Percentiles rank a stretch among this genome's conserved stretches.
phyloP scores from a whole-genome alignment of 2,113 vertebrate species.

The Bungarus multicinctus region DNA sequence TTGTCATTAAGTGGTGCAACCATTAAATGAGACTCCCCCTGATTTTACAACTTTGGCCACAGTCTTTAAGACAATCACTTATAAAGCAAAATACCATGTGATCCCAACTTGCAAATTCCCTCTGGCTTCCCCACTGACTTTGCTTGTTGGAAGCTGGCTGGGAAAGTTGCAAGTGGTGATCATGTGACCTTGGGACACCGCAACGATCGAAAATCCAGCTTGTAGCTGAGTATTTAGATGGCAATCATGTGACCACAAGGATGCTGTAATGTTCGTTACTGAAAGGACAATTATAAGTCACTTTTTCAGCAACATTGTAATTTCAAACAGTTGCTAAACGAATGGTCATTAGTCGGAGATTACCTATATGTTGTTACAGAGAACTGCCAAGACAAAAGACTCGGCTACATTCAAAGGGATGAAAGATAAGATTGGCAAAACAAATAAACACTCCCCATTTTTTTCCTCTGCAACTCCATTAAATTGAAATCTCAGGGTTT shows the following conservation, averaged over 20 bases:
- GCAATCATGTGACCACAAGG: not conserved
- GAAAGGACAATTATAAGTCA: not conserved
- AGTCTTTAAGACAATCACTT: not conserved
- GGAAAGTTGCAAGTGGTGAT: too few species aligned
- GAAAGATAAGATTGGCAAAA: not conserved
- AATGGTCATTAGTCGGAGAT: not conserved
- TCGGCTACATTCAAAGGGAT: not conserved
- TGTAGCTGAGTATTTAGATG: too few species aligned
- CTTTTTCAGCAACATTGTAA: not conserved
- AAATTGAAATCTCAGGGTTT: not conserved
- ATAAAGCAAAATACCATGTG: not conserved
- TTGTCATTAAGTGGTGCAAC: too few species aligned
- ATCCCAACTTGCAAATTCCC: not conserved
- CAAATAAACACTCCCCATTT: not conserved
- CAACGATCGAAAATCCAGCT: too few species aligned
- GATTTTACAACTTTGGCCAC: too few species aligned
- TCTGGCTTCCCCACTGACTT: not conserved
- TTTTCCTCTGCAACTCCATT: too few species aligned
- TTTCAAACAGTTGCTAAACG: not conserved
- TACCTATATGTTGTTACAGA: not conserved
- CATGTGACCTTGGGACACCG: too few species aligned
- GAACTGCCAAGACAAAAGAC: not conserved
- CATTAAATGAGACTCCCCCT: not conserved
- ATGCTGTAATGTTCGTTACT: not conserved
- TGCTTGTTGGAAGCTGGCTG: too few species aligned